phyloP scores from a whole-genome alignment of 2,113 vertebrate genomes.

The Proteles cristata region DNA sequence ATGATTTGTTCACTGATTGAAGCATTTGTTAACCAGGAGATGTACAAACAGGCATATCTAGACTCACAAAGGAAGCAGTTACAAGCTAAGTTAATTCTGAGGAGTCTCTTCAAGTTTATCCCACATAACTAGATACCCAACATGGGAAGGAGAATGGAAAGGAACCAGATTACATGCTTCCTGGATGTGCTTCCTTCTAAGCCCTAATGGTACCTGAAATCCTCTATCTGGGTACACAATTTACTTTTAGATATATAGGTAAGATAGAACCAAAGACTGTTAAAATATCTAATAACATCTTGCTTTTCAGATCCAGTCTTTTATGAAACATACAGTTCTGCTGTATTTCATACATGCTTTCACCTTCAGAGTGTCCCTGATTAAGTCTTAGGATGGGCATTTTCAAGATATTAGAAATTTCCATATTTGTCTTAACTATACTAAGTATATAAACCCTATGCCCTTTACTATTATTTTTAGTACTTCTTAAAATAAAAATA shows the following conservation, averaged over 20 bases:
- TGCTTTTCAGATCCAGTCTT: neutral
- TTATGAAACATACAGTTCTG: neutral
- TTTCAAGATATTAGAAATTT: neutral
- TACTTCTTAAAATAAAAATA: slow-evolving; percentile 17
- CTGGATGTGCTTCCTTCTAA: neutral
- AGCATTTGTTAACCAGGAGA: neutral
- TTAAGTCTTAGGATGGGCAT: neutral
- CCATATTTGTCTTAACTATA: neutral
- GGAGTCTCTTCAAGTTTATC: neutral
- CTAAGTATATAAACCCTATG: neutral
- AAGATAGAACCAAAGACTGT: neutral
- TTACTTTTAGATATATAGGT: neutral
- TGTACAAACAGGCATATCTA: neutral
- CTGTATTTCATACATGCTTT: neutral
- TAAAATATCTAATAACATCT: neutral
- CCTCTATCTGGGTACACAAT: neutral
- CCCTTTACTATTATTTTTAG: slow-evolving; percentile 15
- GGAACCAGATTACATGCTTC: neutral
- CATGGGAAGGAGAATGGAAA: neutral
- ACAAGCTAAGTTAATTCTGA: neutral
- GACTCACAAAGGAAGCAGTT: neutral
- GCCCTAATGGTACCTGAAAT: neutral
- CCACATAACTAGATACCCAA: neutral
- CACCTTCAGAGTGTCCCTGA: neutral
- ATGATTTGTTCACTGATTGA: neutral